Evolutionary conservation across 2,888 invertebrate genomes (phyloP), one percentile per base, ranked within the genome.

Genomic region (Chrysolina oricalcia): DNA sequence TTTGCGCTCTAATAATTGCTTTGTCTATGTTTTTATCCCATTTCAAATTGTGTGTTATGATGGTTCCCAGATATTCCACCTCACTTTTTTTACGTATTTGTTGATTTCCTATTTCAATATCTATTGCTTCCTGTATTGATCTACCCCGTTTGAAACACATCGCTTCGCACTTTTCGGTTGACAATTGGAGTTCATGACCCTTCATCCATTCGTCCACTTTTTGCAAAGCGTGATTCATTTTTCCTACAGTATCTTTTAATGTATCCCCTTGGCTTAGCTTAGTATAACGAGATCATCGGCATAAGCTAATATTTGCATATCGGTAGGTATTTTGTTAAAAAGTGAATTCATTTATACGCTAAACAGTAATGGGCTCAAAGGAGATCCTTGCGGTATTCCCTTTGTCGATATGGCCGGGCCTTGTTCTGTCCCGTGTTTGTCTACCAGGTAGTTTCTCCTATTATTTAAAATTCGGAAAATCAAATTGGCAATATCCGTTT

Each of bases 21-120:
- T 27, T 17, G 3, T 75, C 46, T 11, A 77, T 72, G 35, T 70
- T 64, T 27, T 41, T 69, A n/a, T 65, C 48, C 73, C 77, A 78
- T 21, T 75, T 75, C n/a, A 77, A 15, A 11, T 77, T 46, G 9
- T 41, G 43, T 48, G 48, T 48, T 17, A 48, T 15, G 19, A 63
- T 70, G 13, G 56, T 23, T n/a, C 69, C 72, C 46, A 75, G 64
- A 17, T 73, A 75, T 73, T 73, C 73, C 3, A 59, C 23, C 3
- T 43, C 67, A 21, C 13, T 66, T 48, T 23, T 27, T 40, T 17
- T 64, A n/a, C 21, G 3, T 17, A 19, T 53, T 53, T 21, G 23
- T 19, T 17, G 10, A 19, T 23, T 10, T 4, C 53, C 53, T 41
- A 35, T 41, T 3, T 43, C 43, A 11, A 41, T 19, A 17, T 64